Percentiles rank a stretch among this genome's conserved stretches.
Evolutionary conservation across 2,113 vertebrate species (phyloP).

Genomic region (Petrocephalus zakoni): DNA sequence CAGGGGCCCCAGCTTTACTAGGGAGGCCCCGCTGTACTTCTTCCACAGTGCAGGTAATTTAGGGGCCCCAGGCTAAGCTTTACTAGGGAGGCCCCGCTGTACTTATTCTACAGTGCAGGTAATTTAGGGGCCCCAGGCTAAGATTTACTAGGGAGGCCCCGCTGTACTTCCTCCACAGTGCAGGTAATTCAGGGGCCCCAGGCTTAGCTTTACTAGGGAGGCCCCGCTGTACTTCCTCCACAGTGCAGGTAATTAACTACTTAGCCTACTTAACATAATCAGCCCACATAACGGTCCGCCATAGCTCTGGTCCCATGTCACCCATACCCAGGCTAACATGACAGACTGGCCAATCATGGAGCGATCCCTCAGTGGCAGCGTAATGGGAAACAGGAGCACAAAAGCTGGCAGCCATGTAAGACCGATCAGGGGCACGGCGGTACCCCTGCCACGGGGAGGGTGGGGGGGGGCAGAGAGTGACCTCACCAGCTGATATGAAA

Average conservation of each 20-base stretch:
- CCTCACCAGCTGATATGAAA: slow-evolving; percentile 35
- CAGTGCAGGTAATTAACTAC: too few species aligned
- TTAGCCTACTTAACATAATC: too few species aligned
- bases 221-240: too few species aligned
- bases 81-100: too few species aligned
- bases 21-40: neutral
- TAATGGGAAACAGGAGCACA: slow-evolving; percentile 36
- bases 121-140: neutral
- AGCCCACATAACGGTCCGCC: neutral
- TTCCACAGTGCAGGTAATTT: neutral
- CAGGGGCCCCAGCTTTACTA: neutral
- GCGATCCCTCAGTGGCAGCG: slow-evolving; percentile 39
- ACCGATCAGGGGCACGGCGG: slow-evolving; percentile 37
- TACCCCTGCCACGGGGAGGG: slow-evolving; percentile 34
- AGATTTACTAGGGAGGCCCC: neutral
- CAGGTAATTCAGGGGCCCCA: neutral
- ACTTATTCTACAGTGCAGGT: too few species aligned
- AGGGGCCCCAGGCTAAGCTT: too few species aligned
- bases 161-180: neutral
- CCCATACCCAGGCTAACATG: slow-evolving; percentile 6
- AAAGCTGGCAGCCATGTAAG: slow-evolving; percentile 34
- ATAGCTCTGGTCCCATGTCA: neutral
- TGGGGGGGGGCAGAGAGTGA: slow-evolving; percentile 23
- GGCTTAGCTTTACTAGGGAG: too few species aligned
- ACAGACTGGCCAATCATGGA: slow-evolving; percentile 7